These are phyloP conservation scores for Labrus mixtus DNA, from an alignment of 2,113 vertebrate genomes.

Conservation along the genomic window DNA sequence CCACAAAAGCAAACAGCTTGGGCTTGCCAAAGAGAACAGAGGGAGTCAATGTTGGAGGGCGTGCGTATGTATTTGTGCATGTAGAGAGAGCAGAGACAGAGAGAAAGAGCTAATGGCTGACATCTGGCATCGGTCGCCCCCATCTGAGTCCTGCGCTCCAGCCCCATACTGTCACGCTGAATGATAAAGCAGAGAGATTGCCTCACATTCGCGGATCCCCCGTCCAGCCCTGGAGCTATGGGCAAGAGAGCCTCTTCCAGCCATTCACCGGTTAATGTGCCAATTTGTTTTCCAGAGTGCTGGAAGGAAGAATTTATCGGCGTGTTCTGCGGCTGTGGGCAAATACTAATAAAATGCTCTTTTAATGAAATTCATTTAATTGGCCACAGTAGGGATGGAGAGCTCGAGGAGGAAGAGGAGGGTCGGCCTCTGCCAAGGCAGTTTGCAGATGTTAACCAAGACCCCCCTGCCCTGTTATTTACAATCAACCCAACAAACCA, in stretches of 20 bases:
- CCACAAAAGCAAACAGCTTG: conserved; percentile 85
- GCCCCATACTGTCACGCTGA: conserved; percentile 79
- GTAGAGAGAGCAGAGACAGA: conserved; percentile 59
- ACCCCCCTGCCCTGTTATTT: conserved; percentile 52
- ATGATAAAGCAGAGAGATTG: conserved; percentile 90
- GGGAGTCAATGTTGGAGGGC: conserved; percentile 74
- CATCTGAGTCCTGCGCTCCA: conserved; percentile 73
- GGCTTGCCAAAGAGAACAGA: conserved; percentile 82
- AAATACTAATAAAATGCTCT: conserved; percentile 96
- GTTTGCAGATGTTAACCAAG: conserved; percentile 83
- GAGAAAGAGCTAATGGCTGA: conserved; percentile 80
- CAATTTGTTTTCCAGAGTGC: conserved; percentile 87
- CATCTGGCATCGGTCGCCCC: conserved; percentile 74
- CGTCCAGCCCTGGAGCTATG: conserved; percentile 84
- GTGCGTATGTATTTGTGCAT: conserved; percentile 71
- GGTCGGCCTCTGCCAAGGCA: conserved; percentile 67
- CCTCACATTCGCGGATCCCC: conserved; percentile 86
- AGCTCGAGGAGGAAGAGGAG: conserved; percentile 67
- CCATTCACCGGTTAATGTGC: conserved; percentile 87
- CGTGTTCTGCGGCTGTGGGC: conserved; percentile 85
- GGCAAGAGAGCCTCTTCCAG: conserved; percentile 80
- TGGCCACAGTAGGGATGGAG: conserved; percentile 91
- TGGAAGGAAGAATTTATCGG: conserved; percentile 92
- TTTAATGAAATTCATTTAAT: conserved; percentile 95
- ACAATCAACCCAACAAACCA: conserved; percentile 18